A percentile compares a stretch with the other conserved stretches of the same genome.
Conservation (phyloP, 1,140 invertebrate genomes). For the Charaxes varanes region DNA sequence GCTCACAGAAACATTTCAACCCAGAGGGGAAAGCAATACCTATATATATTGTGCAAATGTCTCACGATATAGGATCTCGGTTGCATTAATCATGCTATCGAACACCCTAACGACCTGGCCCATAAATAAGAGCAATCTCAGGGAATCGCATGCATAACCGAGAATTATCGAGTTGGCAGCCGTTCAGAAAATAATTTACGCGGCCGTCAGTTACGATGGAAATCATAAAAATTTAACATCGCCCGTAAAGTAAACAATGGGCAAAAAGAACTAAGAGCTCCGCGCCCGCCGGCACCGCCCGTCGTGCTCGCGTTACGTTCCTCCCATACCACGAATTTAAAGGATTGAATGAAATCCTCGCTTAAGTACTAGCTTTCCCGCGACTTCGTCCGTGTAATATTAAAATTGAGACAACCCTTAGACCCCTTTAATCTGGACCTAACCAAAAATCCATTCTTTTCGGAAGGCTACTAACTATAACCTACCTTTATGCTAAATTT, state of each 20-base stretch:
- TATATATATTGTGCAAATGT: constrained; percentile 3
- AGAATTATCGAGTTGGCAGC: constrained; percentile 64
- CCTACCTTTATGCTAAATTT: no score
- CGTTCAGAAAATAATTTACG: constrained; percentile 59
- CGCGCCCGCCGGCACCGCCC: constrained; percentile 37
- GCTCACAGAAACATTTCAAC: no score
- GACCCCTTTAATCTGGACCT: no score
- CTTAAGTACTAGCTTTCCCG: no score
- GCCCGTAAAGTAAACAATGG: constrained; percentile 69
- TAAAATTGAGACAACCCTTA: no score
- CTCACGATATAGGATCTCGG: constrained; percentile 13
- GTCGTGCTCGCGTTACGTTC: constrained; percentile 31
- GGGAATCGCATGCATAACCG: constrained; percentile 38
- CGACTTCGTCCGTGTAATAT: no score
- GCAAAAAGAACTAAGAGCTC: constrained; percentile 47
- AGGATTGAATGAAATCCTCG: constrained; percentile 8
- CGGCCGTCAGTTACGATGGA: constrained; percentile 49
- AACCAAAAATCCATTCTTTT: no score
- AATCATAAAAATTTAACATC: constrained; percentile 66
- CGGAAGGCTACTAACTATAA: no score
- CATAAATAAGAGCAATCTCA: constrained; percentile 54
- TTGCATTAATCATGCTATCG: constrained; percentile 34
- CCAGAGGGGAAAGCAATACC: no score
- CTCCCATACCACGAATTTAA: constrained; percentile 28
- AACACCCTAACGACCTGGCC: constrained; percentile 31